Percentiles rank a stretch among this genome's conserved stretches.
These are phyloP conservation scores for Syngnathoides biaculeatus DNA, from an alignment of 2,113 vertebrate genomes.

Conservation along the genomic window DNA sequence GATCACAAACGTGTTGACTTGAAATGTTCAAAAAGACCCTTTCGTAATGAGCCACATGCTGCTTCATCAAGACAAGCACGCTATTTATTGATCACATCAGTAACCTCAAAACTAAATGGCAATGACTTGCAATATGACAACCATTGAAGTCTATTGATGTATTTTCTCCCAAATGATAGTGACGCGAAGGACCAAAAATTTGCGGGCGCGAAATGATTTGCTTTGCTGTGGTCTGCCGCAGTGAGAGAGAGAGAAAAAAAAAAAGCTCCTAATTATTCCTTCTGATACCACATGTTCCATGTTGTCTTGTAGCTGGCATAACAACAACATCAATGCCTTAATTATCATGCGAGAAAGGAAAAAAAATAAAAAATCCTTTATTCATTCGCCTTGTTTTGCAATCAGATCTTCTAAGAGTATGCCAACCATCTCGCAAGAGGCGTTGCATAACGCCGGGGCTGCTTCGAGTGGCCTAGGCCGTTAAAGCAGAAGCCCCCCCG, in stretches of 20 bases:
- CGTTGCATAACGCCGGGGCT: conserved; percentile 22
- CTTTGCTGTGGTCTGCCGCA: conserved; percentile 1
- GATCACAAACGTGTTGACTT: background rate
- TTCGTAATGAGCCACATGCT: background rate
- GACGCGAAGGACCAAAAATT: background rate
- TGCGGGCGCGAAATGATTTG: background rate
- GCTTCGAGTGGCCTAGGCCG: background rate
- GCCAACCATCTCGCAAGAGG: conserved; percentile 7
- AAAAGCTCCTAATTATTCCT: conserved; percentile 1
- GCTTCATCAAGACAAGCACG: background rate
- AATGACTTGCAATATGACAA: background rate
- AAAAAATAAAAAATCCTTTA: background rate
- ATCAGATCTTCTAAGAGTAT: background rate
- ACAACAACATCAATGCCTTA: conserved; percentile 7
- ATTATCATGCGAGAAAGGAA: background rate
- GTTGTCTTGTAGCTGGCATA: background rate
- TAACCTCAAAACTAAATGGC: background rate
- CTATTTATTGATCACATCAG: background rate
- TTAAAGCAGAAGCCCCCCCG: conserved; percentile 16
- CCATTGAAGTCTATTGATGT: background rate
- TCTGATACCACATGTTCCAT: conserved; percentile 5
- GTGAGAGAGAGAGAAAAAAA: background rate
- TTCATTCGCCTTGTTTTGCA: background rate
- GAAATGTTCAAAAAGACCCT: background rate
- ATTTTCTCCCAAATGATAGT: conserved; percentile 1